phyloP scores from a whole-genome alignment of 2,113 vertebrate species.

The Lophochroa leadbeateri region DNA sequence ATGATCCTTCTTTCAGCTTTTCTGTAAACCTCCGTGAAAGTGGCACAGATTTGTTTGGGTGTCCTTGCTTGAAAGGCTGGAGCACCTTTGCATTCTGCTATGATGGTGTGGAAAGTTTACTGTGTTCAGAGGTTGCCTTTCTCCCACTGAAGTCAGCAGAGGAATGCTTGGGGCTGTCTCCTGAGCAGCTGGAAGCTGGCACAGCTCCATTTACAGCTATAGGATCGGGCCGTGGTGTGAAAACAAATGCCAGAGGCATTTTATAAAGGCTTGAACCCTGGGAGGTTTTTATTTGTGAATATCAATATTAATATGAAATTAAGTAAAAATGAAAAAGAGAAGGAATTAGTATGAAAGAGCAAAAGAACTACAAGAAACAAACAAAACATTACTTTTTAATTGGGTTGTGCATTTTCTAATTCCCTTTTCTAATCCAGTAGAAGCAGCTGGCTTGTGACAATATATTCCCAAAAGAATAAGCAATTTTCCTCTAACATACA shows the following conservation, averaged over 20 bases:
- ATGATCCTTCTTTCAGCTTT: background rate
- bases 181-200: background rate
- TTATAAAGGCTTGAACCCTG: background rate
- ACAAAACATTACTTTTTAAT: slow-evolving; percentile 48
- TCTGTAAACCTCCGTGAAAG: background rate
- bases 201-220: background rate
- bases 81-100: background rate
- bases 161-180: background rate
- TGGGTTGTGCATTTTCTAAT: slow-evolving; percentile 52
- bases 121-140: background rate
- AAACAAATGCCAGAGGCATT: background rate
- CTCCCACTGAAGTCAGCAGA: background rate
- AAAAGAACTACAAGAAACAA: slow-evolving; percentile 16
- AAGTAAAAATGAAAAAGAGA: background rate
- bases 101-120: background rate
- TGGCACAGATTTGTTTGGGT: background rate
- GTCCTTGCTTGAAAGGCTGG: background rate
- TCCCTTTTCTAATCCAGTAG: slow-evolving; percentile 52
- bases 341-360: background rate
- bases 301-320: slow-evolving; percentile 26
- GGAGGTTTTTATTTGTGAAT: slow-evolving; percentile 1
- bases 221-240: background rate
- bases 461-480: slow-evolving; percentile 8
- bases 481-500: background rate
- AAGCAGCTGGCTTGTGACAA: slow-evolving; percentile 49